Evolutionary conservation across 2,888 invertebrate species (phyloP).

Genomic region (Coelinius sp.): DNA sequence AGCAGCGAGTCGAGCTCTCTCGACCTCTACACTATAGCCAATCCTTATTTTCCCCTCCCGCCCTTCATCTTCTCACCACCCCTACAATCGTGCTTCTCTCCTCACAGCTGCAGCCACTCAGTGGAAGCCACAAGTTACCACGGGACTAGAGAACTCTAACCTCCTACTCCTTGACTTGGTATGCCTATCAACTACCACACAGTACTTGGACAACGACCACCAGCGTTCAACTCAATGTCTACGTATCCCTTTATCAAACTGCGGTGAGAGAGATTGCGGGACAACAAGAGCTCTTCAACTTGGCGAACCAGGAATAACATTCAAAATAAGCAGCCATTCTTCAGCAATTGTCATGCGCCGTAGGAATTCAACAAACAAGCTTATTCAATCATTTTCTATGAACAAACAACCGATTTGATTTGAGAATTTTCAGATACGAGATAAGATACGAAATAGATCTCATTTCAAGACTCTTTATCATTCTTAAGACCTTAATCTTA

Average conservation of each 20-base stretch:
- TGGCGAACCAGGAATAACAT: conserved; percentile 31
- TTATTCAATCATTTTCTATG: background rate
- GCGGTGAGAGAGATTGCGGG: conserved; percentile 13
- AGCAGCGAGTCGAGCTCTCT: conserved; percentile 54
- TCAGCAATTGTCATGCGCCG: background rate
- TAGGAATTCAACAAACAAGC: background rate
- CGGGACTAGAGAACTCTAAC: background rate
- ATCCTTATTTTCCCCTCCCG: conserved; percentile 44
- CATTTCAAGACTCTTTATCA: too few relatives aligned
- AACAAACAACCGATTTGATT: background rate
- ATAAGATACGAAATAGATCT: too few relatives aligned
- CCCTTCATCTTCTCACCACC: conserved; percentile 58
- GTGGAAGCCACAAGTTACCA: conserved; percentile 31
- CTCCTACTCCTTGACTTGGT: conserved; percentile 4
- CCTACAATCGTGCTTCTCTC: conserved; percentile 50
- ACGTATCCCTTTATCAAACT: conserved; percentile 24
- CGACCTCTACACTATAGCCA: conserved; percentile 60
- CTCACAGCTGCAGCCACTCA: background rate
- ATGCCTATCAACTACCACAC: conserved; percentile 27
- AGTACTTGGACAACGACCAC: conserved; percentile 40
- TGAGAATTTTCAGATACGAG: too few relatives aligned
- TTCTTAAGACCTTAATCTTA: too few relatives aligned
- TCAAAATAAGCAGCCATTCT: background rate
- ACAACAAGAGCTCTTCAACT: conserved; percentile 36
- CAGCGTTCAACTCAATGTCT: conserved; percentile 32